Base-by-base conservation (phyloP, 2,888 invertebrate species). In the Cinara cedri region DNA sequence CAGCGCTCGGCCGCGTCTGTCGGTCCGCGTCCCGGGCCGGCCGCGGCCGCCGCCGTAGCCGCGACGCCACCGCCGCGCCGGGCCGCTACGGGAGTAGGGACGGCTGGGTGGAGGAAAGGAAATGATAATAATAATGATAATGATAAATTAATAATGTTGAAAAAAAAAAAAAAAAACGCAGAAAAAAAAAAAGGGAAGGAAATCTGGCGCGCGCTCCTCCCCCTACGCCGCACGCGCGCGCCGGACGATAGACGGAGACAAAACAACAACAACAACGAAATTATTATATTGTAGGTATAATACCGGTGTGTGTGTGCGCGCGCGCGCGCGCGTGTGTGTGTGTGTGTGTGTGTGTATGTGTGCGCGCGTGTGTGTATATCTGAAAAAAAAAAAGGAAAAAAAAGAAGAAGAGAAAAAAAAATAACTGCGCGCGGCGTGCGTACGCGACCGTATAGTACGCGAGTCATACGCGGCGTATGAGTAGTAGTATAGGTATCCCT, bases 151-250 rank as follows among this genome's bases (percentile, higher is more conserved):
- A n/a, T 13, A 51, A 21, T 9, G 34, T 13, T 13, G 16, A 24
- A 26, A 26, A 34, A 46, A 24, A 14, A 24, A 65, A 71, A 13
- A 21, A 19, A 19, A 6, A 34, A n/a, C 1, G 21, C 42, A 19
- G 9, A 19, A 26, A 71, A 54, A 21, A 57, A 76, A 78, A 78
- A 78, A 78, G 34, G 68, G 78, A 78, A 78, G 78, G 78, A 78
- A 78, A 78, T 60, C 60, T 55, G 46, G 68, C n/a, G 19, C 46
- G 51, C 55, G 57, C 63, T 68, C 65, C 68, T 57, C 70, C 78
- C 70, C 78, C 76, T 74, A 24, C 74, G 14, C 21, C 46, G 21
- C 60, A 16, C n/a, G 9, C 74, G 42, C 72, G 51, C 57, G 44
- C 46, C 16, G 44, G 21, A 10, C n/a, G 49, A 46, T 11, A 16